phyloP scores from a whole-genome alignment of 1,140 invertebrate genomes.

The Proctacanthus coquilletti region DNA sequence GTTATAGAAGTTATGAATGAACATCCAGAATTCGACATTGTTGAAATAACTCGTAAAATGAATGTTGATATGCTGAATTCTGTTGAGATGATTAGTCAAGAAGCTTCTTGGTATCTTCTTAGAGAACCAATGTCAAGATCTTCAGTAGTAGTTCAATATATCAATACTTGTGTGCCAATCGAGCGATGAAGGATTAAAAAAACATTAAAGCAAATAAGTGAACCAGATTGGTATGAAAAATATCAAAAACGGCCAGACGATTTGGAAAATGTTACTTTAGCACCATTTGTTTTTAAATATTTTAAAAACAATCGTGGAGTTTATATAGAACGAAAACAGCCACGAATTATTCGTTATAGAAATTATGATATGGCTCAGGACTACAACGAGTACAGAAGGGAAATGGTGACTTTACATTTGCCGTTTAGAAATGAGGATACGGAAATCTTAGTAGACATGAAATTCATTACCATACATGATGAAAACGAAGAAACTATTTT shows the following conservation, averaged over 20 bases:
- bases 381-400: conserved; percentile 12
- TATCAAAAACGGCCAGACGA: conserved; percentile 15
- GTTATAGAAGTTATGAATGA: conserved; percentile 22
- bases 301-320: neutral
- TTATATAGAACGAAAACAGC: neutral
- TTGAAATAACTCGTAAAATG: conserved; percentile 18
- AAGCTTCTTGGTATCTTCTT: conserved; percentile 20
- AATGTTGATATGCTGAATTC: conserved; percentile 13
- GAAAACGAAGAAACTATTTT: neutral
- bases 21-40: conserved; percentile 22
- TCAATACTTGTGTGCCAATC: too few species aligned
- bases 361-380: neutral
- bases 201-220: conserved; percentile 18
- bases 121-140: conserved; percentile 16
- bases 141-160: conserved; percentile 6
- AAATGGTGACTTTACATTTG: conserved; percentile 14
- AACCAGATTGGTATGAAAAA: conserved; percentile 18
- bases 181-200: conserved; percentile 11
- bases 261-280: conserved; percentile 13
- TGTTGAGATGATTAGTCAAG: conserved; percentile 16
- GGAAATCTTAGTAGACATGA: conserved; percentile 12
- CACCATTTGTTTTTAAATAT: conserved; percentile 18
- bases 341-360: conserved; percentile 2
- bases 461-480: neutral
- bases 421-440: conserved; percentile 15